A percentile compares a stretch with the other conserved stretches of the same genome.
Conservation (phyloP, 2,113 vertebrate genomes). For the Herpailurus yagouaroundi region DNA sequence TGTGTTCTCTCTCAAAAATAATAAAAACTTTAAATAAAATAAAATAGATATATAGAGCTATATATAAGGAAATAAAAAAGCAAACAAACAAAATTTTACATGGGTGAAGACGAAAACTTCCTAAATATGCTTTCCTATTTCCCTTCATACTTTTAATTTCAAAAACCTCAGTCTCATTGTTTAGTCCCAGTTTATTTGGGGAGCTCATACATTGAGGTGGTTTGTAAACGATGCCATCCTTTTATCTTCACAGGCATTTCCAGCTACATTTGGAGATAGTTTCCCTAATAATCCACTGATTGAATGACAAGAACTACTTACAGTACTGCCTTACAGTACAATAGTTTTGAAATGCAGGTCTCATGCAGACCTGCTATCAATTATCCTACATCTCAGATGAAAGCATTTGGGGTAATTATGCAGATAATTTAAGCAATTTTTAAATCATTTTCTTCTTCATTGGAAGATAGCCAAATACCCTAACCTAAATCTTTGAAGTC, state of each 20-base stretch:
- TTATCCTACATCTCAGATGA: constrained; percentile 4
- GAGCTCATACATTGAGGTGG: neutral
- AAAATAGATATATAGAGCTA: too few species aligned
- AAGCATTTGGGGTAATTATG: neutral
- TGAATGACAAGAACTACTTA: neutral
- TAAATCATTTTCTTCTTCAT: constrained; percentile 4
- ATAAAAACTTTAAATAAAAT: too few species aligned
- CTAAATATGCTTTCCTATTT: neutral
- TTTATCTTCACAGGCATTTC: neutral
- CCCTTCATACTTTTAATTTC: neutral
- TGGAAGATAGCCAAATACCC: neutral
- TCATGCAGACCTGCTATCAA: neutral
- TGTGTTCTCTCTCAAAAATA: too few species aligned
- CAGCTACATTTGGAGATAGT: neutral
- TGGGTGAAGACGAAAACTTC: neutral
- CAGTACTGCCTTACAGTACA: neutral
- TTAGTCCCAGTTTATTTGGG: neutral
- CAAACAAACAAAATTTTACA: neutral
- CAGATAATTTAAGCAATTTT: constrained; percentile 21
- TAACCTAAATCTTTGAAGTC: neutral
- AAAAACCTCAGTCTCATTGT: neutral
- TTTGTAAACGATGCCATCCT: neutral
- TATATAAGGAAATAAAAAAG: too few species aligned
- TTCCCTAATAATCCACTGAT: neutral
- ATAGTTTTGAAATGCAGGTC: neutral